Evolutionary conservation across 2,888 invertebrate species (phyloP).

Genomic region (Graphium colonna): DNA sequence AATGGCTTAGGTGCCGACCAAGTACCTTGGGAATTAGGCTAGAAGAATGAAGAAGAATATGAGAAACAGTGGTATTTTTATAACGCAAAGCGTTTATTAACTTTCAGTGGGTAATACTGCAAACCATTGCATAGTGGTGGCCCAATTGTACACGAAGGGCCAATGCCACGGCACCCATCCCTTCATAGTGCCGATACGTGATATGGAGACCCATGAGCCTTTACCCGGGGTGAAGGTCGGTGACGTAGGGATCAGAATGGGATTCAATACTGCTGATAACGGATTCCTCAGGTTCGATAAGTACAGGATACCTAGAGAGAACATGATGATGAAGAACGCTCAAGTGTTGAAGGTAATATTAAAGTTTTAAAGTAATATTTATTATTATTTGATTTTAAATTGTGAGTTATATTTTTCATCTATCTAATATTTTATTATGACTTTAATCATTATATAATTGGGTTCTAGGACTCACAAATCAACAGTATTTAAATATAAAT

Average conservation of each 20-base stretch:
- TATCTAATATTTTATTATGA: no score
- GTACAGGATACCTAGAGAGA: conserved; percentile 87
- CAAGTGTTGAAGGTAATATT: conserved; percentile 79
- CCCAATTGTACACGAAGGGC: conserved; percentile 89
- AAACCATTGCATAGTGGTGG: conserved; percentile 93
- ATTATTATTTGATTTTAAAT: no score
- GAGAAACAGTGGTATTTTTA: no score
- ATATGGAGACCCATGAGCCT: conserved; percentile 89
- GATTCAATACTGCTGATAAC: conserved; percentile 92
- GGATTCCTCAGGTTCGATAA: conserved; percentile 91
- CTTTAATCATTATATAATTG: no score
- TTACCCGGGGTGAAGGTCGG: conserved; percentile 91
- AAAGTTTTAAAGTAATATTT: no score
- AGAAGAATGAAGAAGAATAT: no score
- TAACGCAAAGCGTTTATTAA: no score
- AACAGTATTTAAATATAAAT: no score
- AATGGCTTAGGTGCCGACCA: no score
- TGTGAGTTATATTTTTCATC: no score
- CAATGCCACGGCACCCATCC: conserved; percentile 90
- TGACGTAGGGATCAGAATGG: conserved; percentile 94
- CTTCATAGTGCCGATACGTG: conserved; percentile 92
- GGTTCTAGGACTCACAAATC: no score
- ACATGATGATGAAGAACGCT: conserved; percentile 94
- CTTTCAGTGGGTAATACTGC: conserved; percentile 92
- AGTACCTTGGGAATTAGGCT: no score